These are phyloP conservation scores for Formica exsecta DNA, from an alignment of 1,140 invertebrate genomes.

Conservation along the genomic window DNA sequence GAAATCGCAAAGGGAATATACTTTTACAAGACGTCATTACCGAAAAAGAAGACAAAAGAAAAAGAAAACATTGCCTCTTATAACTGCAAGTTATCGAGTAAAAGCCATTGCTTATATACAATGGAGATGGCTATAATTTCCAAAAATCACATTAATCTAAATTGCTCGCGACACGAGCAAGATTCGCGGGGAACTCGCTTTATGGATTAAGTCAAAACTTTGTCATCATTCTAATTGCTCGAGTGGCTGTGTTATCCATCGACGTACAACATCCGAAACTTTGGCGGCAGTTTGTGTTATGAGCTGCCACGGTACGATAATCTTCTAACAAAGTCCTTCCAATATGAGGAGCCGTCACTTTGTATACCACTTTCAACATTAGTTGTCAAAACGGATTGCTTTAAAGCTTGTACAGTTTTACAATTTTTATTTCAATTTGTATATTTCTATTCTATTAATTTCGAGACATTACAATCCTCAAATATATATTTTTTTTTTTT, in stretches of 20 bases:
- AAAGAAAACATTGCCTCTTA: not conserved
- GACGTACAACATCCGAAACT: slow-evolving; percentile 63
- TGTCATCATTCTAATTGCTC: slow-evolving; percentile 78
- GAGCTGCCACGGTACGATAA: slow-evolving; percentile 62
- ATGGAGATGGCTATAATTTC: slow-evolving; percentile 18
- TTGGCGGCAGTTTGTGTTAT: slow-evolving; percentile 67
- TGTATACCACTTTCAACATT: slow-evolving; percentile 54
- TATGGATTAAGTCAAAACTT: slow-evolving; percentile 75
- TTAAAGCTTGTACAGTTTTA: not conserved
- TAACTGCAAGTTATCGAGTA: not conserved
- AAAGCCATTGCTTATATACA: not conserved
- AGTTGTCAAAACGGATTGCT: slow-evolving; percentile 45
- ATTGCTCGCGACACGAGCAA: slow-evolving; percentile 54
- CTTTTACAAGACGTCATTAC: not conserved
- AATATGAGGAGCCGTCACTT: slow-evolving; percentile 38
- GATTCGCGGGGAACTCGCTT: slow-evolving; percentile 59
- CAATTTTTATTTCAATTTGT: not conserved
- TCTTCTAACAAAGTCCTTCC: slow-evolving; percentile 56
- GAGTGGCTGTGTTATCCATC: slow-evolving; percentile 68
- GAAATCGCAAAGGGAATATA: not conserved
- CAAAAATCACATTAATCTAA: slow-evolving; percentile 72
- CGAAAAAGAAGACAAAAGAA: not conserved
- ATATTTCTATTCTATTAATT: not conserved
- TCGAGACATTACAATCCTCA: not conserved
- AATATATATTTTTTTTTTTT: not conserved